Evolutionary conservation across 2,113 vertebrate species (phyloP), one percentile per base, ranked within the genome.

Genomic region (Aegithalos caudatus): DNA sequence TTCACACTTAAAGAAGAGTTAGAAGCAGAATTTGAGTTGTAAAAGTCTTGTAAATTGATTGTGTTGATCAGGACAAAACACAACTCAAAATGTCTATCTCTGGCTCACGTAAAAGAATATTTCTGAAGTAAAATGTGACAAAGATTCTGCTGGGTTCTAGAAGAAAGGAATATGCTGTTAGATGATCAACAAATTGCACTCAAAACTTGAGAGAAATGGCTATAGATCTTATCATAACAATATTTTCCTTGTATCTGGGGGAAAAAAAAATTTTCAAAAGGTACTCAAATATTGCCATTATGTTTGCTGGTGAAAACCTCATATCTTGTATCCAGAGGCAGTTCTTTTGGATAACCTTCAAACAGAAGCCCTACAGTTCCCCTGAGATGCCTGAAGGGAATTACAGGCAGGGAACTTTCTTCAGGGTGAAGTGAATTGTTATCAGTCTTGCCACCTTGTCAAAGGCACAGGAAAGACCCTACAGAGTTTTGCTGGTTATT

Each of bases 371-470:
- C 15, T 72, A 42, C 22, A 28, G 62, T 40, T 88, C 74, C 82
- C 45, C 23, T 82, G 86, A 88, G 82, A 72, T n/a, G 37, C 42
- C 82, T 90, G n/a, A 72, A 64, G 58, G 53, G 40, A 90, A 88
- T 77, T 77, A 57, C 18, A 69, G 27, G 19, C 42, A 81, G 33
- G 22, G 23, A 92, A 56, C 20, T 51, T 90, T 64, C 70, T 85
- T 79, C 44, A 82, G 50, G 74, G 61, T 82, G 23, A 87, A 33
- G 15, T 71, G 85, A 74, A 60, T 74, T 93, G 31, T 84, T 94
- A 95, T 78, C 88, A 73, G 20, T 92, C 60, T 74, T 88, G 51
- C 70, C 88, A 82, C 40, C 29, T 88, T 93, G 91, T 76, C 61
- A 90, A 88, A 78, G 28, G 14, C 73, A 22, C 51, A 54, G 60